Evolutionary conservation across 1,140 invertebrate species (phyloP), one percentile per base, ranked within the genome.

Genomic region (Sinella curviseta): DNA sequence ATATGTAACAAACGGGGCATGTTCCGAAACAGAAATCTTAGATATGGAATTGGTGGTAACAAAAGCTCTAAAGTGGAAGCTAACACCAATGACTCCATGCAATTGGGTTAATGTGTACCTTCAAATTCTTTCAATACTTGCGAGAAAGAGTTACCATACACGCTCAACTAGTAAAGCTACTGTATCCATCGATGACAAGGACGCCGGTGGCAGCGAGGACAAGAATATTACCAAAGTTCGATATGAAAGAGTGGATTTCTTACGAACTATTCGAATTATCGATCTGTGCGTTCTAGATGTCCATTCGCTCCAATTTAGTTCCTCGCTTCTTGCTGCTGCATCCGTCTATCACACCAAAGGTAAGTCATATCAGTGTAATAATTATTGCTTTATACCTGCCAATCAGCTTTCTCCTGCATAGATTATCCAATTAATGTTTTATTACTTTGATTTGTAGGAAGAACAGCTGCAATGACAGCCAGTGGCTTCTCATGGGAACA

Each of bases 1-100:
- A 0, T 98, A 97, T 88, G 97, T 99, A 0, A 99, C 97, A 1
- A 98, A 99, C 88, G 96, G 96, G 73, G 97, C 97, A 1, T 99
- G 97, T 86, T 93, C 92, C 30, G 93, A 94, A 73, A 89, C 91
- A 33, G 94, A 99, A 84, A 98, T 99, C 75, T 87, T 97, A 2
- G 89, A 91, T 75, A 94, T 96, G 85, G 98, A 99, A 88, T 88
- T 97, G 79, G 87, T 95, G 8, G 92, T 99, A 76, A 87, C 99
- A 54, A 95, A 95, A 89, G 86, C 86, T 33, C 88, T 99, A 14
- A 92, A 94, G 14, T 99, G 97, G 97, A 93, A 93, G 84, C 90
- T 98, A 12, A 93, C 92, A n/a, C 94, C 96, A 0, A 91, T 98
- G 65, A 99, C 97, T 0, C 90, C 92, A 0, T 95, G 94, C 85